Evolutionary conservation across 1,140 invertebrate species (phyloP), one percentile per base, ranked within the genome.

Genomic region (Hyphantria cunea): DNA sequence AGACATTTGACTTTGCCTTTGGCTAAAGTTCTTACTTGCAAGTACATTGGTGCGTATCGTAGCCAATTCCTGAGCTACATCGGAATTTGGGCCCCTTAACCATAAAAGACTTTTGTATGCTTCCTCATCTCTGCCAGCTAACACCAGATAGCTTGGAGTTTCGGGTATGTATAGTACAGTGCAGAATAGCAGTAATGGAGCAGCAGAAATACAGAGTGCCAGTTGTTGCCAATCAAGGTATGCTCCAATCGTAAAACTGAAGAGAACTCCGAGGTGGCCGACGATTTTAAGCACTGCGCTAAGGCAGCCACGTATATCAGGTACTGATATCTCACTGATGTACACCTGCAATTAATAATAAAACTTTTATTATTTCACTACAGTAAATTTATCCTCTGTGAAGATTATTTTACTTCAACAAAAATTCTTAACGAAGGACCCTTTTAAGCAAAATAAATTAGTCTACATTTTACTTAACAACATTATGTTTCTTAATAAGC

Each of bases 311-410:
- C 97, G 91, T 45, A 97, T 95, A 51, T 96, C 94, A 14, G 97
- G 96, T 25, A 96, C 94, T 13, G 97, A 95, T 75, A 98, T 97
- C 92, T 98, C 97, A 71, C 96, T 97, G 68, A 98, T 95, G 91
- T 98, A 98, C n/a, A 98, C 95, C 94, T 95, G 90, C 14, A 91
- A 88, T 45, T 6, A 34, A 15, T 14, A 14, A 37, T 33, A 17
- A 33, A 9, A 41, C 17, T 17, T 12, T n/a, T 15, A 10, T 25
- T 8, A 12, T 2, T 48, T 25, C 17, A 48, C 25, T 9, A 48
- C 9, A 48, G 2, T 4, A 7, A 11, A 7, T 11, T 37, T 3
- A 37, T 11, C 9, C 9, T 34, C 5, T 34, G 33, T 9, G 5
- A 34, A 6, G 33, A 34, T 5, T 9, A 34, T 34, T 34, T 5